Conservation (phyloP, 2,888 invertebrate species). For the Homarus gammarus region DNA sequence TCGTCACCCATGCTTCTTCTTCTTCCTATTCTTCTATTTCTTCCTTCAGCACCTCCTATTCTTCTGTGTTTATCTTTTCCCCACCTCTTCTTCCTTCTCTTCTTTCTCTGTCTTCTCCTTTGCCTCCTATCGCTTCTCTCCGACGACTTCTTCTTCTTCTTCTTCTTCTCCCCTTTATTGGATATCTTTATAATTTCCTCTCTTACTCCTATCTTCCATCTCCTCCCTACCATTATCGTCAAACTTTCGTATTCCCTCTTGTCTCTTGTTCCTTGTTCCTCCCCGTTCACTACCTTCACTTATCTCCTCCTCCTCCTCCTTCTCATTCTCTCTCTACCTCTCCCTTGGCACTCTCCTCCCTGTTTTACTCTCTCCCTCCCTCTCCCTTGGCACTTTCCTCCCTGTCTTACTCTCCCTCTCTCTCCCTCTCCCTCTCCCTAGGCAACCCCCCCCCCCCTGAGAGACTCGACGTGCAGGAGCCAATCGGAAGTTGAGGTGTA, state of each 20-base stretch:
- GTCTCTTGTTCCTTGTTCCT: too few species aligned
- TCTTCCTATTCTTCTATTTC: not conserved
- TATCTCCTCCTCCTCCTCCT: not conserved
- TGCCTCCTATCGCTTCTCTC: not conserved
- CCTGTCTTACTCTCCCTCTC: not conserved
- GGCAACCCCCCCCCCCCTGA: not conserved
- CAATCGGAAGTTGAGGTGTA: slow-evolving; percentile 53
- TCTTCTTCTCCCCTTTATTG: slow-evolving; percentile 13
- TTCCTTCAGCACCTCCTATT: not conserved
- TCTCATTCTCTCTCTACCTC: too few species aligned
- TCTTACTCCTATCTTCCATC: not conserved
- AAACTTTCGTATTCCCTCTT: too few species aligned
- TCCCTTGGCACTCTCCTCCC: too few species aligned
- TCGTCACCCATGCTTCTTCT: not conserved
- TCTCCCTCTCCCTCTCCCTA: not conserved
- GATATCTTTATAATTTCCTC: not conserved
- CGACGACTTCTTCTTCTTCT: not conserved
- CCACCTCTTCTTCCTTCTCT: slow-evolving; percentile 23
- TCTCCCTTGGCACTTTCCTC: not conserved
- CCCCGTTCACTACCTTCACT: too few species aligned
- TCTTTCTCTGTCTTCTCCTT: slow-evolving; percentile 21
- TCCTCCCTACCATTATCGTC: too few species aligned
- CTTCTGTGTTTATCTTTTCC: slow-evolving; percentile 36
- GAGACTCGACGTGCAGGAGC: not conserved
- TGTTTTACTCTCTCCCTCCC: not conserved